A percentile compares a stretch with the other conserved stretches of the same genome.
Evolutionary conservation across 2,797 vertebrate species (phyloP).

Genomic region (Babyrousa celebensis): DNA sequence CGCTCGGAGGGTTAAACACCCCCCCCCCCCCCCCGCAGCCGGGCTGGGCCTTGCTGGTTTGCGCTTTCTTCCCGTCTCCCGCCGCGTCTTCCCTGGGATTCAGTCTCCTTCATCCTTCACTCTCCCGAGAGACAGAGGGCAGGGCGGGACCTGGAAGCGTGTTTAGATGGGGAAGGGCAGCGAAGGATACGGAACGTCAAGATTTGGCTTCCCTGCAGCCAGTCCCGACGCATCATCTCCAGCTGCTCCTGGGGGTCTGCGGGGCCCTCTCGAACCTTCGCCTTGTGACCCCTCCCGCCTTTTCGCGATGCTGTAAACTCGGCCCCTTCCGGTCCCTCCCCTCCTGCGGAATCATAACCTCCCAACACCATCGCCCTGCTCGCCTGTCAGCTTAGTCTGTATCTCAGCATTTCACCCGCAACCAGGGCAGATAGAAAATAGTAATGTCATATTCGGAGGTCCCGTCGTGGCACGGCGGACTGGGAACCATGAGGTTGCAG

Average conservation of each 20-base stretch:
- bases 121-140: not conserved
- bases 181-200: not conserved
- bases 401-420: not conserved
- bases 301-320: not conserved
- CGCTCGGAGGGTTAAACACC: no score
- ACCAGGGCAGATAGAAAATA: not conserved
- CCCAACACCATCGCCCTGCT: not conserved
- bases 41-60: no score
- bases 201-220: not conserved
- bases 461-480: no score
- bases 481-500: no score
- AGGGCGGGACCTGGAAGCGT: not conserved
- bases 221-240: not conserved
- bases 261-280: not conserved
- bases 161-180: not conserved
- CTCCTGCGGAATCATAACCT: not conserved
- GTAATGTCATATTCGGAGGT: no score
- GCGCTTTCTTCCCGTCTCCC: no score
- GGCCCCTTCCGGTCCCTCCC: not conserved
- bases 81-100: conserved; percentile 20
- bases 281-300: not conserved
- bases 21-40: no score
- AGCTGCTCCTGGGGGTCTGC: not conserved
- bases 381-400: not conserved
- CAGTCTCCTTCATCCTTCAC: not conserved